Evolutionary conservation across 2,888 invertebrate genomes (phyloP).

Genomic region (Eutolmus rufibarbis): DNA sequence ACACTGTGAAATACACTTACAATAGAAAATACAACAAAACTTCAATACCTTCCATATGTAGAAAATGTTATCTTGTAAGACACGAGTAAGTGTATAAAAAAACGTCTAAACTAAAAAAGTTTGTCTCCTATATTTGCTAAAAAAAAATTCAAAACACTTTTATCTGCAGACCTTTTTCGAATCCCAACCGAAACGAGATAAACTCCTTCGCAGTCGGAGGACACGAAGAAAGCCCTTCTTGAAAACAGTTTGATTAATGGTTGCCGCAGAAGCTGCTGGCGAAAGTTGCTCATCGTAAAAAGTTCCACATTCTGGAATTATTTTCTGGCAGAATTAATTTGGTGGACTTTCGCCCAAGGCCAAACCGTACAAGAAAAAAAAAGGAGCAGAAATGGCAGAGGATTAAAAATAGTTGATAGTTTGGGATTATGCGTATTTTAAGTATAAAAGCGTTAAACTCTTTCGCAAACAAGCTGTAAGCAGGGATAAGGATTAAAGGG

Average conservation of each 20-base stretch:
- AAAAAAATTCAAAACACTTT: background rate
- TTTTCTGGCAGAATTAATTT: background rate
- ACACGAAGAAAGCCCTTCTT: background rate
- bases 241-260: background rate
- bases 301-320: background rate
- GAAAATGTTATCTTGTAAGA: background rate
- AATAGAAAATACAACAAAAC: too few species aligned
- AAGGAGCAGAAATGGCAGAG: background rate
- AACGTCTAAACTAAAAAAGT: background rate
- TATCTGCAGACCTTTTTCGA: background rate
- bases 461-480: background rate
- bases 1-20: too few species aligned
- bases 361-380: background rate
- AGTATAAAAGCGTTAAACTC: background rate
- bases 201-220: background rate
- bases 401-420: background rate
- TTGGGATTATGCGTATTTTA: background rate
- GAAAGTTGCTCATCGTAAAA: background rate
- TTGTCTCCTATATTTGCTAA: background rate
- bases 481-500: background rate
- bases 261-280: background rate
- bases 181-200: background rate
- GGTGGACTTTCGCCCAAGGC: background rate
- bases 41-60: background rate
- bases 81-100: background rate